Evolutionary conservation across 2,113 vertebrate genomes (phyloP), one percentile per base, ranked within the genome.

Genomic region (Nerophis ophidion): DNA sequence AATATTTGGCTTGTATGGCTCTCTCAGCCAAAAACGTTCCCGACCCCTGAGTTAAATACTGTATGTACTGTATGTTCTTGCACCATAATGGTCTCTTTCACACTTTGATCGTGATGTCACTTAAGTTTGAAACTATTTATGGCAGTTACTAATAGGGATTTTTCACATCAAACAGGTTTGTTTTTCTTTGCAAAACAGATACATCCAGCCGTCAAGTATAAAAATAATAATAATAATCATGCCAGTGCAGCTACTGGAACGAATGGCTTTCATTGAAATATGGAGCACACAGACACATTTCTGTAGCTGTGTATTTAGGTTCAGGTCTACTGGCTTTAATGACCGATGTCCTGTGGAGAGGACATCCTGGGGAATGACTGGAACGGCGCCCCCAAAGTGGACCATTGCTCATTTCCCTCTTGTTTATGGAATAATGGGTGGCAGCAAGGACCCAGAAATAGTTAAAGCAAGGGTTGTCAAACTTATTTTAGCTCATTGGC

Each of bases 321-420:
- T 88, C 60, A 81, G 75, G 82, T 89, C 87, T 86, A 72, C 62
- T 81, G 44, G 57, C 60, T 81, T 82, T 88, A 74, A 83, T 77
- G 68, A 59, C 60, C 6, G 44, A 70, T 63, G 69, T 73, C 73
- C 58, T 54, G 60, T 55, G 71, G 58, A 69, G 63, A 61, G 63
- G 65, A 66, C 62, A 60, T 65, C 49, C 53, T 19, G 49, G 56
- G 63, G 74, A 70, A 68, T 52, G 46, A 72, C 47, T 58, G 51
- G 61, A 64, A 51, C 47, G 19, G 62, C 75, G 53, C 54, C 26
- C 55, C 57, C 12, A 50, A 7, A n/a, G 40, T 67, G 46, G 60
- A 60, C 48, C 64, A 38, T 60, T 68, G 72, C 67, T 76, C 59
- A 77, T 77, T 68, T 57, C 61, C 57, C 56, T 61, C 4, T 42